These are phyloP conservation scores for Rhinatrema bivittatum DNA, from an alignment of 2,797 vertebrate species.

Conservation along the genomic window DNA sequence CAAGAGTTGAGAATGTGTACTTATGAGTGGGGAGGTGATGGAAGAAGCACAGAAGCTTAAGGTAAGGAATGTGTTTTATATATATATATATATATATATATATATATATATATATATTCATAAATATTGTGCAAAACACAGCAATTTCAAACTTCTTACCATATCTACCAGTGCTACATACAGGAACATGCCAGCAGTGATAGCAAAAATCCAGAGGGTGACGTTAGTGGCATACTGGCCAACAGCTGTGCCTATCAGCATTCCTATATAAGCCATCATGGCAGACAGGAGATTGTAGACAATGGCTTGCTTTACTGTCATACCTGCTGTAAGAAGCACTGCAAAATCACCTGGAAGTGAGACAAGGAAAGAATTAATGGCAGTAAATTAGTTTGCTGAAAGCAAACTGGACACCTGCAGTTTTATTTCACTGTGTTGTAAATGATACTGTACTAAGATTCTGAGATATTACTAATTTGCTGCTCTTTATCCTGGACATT, in stretches of 20 bases:
- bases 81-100: too few species aligned
- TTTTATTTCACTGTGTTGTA: too few species aligned
- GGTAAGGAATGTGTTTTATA: too few species aligned
- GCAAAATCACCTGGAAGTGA: slow-evolving; percentile 84
- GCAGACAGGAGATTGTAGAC: slow-evolving; percentile 94
- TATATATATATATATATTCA: too few species aligned
- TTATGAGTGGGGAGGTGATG: too few species aligned
- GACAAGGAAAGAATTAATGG: not conserved
- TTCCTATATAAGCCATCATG: slow-evolving; percentile 93
- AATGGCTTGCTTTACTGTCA: slow-evolving; percentile 94
- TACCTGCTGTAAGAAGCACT: slow-evolving; percentile 92
- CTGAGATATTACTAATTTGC: too few species aligned
- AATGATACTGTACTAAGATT: too few species aligned
- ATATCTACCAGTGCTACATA: slow-evolving; percentile 97
- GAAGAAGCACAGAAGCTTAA: too few species aligned
- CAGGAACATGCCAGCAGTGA: slow-evolving; percentile 98
- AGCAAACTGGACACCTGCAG: fast-evolving
- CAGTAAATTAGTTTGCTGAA: not conserved
- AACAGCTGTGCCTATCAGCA: slow-evolving; percentile 90
- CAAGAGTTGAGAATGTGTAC: too few species aligned
- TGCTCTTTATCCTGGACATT: too few species aligned
- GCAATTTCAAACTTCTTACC: too few species aligned
- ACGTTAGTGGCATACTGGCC: slow-evolving; percentile 90
- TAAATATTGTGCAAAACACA: too few species aligned
- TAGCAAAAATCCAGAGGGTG: slow-evolving; percentile 93